These are phyloP conservation scores for Caenorhabditis remanei DNA, from an alignment of 1,140 invertebrate species.

Conservation along the genomic window DNA sequence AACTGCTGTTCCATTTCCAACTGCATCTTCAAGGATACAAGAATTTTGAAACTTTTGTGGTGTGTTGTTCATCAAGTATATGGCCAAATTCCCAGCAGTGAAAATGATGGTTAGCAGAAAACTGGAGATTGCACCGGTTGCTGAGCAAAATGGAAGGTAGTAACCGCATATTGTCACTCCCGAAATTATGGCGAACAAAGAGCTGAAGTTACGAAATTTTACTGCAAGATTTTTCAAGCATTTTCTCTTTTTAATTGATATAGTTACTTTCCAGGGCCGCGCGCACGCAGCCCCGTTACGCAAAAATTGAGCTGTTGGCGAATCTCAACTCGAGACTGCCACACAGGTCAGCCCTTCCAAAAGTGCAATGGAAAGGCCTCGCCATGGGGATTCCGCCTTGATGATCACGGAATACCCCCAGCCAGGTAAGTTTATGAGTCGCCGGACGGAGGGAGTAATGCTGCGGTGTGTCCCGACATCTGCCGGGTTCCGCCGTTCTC, in stretches of 20 bases:
- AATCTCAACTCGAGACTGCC: slow-evolving; percentile 50
- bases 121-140: slow-evolving; percentile 31
- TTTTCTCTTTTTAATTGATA: too few species aligned
- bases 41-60: slow-evolving; percentile 39
- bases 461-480: neutral
- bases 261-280: slow-evolving; percentile 11
- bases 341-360: slow-evolving; percentile 35
- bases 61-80: slow-evolving; percentile 1
- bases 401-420: slow-evolving; percentile 19
- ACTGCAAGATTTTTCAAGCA: too few species aligned
- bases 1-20: slow-evolving; percentile 20
- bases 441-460: neutral
- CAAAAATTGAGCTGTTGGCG: slow-evolving; percentile 48
- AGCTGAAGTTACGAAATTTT: slow-evolving; percentile 16
- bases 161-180: slow-evolving; percentile 54
- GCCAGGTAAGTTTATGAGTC: slow-evolving; percentile 42
- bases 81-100: neutral
- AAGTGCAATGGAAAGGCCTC: slow-evolving; percentile 46
- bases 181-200: slow-evolving; percentile 25
- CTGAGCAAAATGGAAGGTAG: slow-evolving; percentile 48
- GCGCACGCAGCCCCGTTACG: slow-evolving; percentile 36
- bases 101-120: slow-evolving; percentile 23
- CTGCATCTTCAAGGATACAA: slow-evolving; percentile 37
- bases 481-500: neutral
- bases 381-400: slow-evolving; percentile 22